A percentile compares a stretch with the other conserved stretches of the same genome.
These are phyloP conservation scores for Erythrolamprus reginae DNA, from an alignment of 2,113 vertebrate species.

Conservation along the genomic window DNA sequence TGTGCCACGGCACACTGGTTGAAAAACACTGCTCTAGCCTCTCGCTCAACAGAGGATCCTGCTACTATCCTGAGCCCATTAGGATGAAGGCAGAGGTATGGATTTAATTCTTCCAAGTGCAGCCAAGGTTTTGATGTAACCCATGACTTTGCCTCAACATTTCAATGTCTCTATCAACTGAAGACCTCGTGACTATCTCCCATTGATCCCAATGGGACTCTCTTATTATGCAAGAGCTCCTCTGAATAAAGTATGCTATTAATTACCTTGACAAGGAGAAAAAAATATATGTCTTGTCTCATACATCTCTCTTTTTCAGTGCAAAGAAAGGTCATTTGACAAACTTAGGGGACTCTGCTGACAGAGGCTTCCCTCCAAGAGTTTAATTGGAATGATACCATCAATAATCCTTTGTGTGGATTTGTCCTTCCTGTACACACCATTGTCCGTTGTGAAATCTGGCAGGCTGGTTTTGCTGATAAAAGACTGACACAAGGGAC, in stretches of 20 bases:
- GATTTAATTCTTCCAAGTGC: background rate
- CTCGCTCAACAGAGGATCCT: background rate
- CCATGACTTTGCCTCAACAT: background rate
- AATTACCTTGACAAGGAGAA: constrained; percentile 17
- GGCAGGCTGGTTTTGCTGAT: constrained; percentile 39
- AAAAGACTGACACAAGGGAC: constrained; percentile 49
- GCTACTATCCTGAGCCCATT: background rate
- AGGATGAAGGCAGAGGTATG: background rate
- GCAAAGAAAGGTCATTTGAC: constrained; percentile 28
- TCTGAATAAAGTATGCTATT: background rate
- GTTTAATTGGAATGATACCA: constrained; percentile 58
- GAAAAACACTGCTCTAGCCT: no score
- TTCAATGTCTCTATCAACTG: background rate
- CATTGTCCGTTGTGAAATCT: constrained; percentile 46
- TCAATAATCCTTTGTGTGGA: constrained; percentile 59
- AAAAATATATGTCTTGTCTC: background rate
- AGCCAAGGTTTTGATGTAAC: background rate
- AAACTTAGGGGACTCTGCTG: constrained; percentile 52
- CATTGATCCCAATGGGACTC: background rate
- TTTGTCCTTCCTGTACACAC: constrained; percentile 53
- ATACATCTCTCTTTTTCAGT: constrained; percentile 18
- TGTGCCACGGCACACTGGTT: no score
- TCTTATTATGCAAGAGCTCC: background rate
- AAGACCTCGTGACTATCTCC: background rate
- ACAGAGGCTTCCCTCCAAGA: constrained; percentile 56